Base-by-base conservation (phyloP, 2,888 invertebrate species). In the Trissolcus brochymenae region DNA sequence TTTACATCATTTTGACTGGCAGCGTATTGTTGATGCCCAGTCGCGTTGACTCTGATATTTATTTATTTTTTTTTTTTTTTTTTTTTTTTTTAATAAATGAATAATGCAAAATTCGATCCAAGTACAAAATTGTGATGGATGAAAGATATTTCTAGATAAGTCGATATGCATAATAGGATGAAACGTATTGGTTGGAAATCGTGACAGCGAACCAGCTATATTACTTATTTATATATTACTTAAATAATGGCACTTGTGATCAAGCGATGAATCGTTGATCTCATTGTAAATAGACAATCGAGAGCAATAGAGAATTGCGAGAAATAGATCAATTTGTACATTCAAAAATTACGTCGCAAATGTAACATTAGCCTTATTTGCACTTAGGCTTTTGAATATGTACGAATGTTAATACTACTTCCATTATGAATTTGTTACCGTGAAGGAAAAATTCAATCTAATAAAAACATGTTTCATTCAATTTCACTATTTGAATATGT, bases 51-150 rank as follows among this genome's bases (percentile, higher is more conserved):
- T 46, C 21, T 51, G 35, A 67, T 67, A 68, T 75, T 75, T 75
- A 68, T 75, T 75, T 74, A 66, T 66, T 68, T 68, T 49, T 7
- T 13, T 25, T 64, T 75, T 74, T 73, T 66, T 68, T 68, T 49
- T 75, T 74, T 73, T 66, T 68, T 68, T 49, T 7, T 13, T 25
- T 64, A 43, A 59, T 43, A 68, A 68, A 35, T 35, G 51, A 74
- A 54, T 72, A 72, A 74, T 57, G 54, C 56, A 67, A 74, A 46
- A 2, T 46, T 16, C 9, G 16, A 46, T 16, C n/a, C 16, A 51
- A 64, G 64, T 68, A 68, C 59, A 75, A 62, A 57, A 75, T 68
- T 75, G 68, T 68, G 68, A 67, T 67, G 62, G 17, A 62, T 71
- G 57, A 64, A 16, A 19, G 35, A 64, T 51, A 51, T 51, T 71